phyloP scores from a whole-genome alignment of 2,797 vertebrate species.

The Cottoperca gobio region DNA sequence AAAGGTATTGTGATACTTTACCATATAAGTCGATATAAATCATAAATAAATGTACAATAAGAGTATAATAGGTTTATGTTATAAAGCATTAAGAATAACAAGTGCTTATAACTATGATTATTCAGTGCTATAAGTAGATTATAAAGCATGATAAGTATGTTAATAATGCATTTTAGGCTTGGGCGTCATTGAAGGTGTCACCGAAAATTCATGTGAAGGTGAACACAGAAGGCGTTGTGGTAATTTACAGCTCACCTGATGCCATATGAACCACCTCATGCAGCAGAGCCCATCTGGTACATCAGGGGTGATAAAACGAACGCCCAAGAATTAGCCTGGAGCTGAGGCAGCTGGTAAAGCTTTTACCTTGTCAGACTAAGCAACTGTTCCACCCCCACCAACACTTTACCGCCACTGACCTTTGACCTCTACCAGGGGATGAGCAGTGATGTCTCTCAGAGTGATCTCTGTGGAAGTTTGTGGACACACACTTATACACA shows the following conservation, averaged over 20 bases:
- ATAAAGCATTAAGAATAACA: too few species aligned
- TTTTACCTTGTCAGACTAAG: slow-evolving; percentile 42
- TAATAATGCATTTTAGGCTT: too few species aligned
- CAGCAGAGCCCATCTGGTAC: neutral
- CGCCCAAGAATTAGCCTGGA: slow-evolving; percentile 17
- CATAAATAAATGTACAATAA: too few species aligned
- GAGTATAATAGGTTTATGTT: too few species aligned
- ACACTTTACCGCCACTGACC: slow-evolving; percentile 43
- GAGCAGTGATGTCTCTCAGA: slow-evolving; percentile 29
- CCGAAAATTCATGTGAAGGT: too few species aligned
- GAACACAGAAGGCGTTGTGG: neutral
- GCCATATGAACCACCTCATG: neutral
- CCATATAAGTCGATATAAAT: too few species aligned
- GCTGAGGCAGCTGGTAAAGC: slow-evolving; percentile 55
- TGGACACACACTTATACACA: neutral
- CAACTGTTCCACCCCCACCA: slow-evolving; percentile 35
- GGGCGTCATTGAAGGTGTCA: too few species aligned
- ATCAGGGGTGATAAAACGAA: slow-evolving; percentile 21
- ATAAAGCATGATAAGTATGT: too few species aligned
- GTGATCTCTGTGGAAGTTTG: slow-evolving; percentile 31
- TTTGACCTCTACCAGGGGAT: slow-evolving; percentile 48
- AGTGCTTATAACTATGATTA: too few species aligned
- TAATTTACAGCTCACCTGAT: neutral
- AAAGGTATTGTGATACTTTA: too few species aligned
- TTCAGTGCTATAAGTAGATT: too few species aligned